phyloP scores from a whole-genome alignment of 1,140 invertebrate species.

The Oppia nitens region DNA sequence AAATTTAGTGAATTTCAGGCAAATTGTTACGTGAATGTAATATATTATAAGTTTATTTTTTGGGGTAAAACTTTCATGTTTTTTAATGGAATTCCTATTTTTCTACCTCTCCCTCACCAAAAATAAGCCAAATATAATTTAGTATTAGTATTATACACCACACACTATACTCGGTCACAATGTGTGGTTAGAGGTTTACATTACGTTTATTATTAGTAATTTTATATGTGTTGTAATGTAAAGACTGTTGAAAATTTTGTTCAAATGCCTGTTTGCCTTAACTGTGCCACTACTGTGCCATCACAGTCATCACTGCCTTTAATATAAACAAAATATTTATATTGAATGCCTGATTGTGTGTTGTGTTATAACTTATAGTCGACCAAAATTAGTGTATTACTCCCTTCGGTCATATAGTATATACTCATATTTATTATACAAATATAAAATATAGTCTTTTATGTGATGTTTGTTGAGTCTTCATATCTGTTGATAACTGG shows the following conservation, averaged over 20 bases:
- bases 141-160: background rate
- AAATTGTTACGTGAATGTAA: background rate
- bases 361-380: background rate
- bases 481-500: background rate
- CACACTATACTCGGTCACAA: background rate
- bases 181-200: background rate
- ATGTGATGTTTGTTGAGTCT: background rate
- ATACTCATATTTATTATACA: too few species aligned
- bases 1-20: background rate
- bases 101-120: background rate
- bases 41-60: background rate
- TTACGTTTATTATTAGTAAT: background rate
- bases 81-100: background rate
- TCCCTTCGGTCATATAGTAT: background rate
- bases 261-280: too few species aligned
- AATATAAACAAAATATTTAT: background rate
- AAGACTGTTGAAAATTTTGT: background rate
- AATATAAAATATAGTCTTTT: too few species aligned
- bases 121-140: background rate
- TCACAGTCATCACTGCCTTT: too few species aligned
- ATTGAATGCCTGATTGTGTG: background rate
- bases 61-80: background rate
- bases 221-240: background rate
- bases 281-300: too few species aligned
- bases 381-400: background rate